Base-by-base conservation (phyloP, 2,888 invertebrate genomes). In the Zeuzera pyrina region DNA sequence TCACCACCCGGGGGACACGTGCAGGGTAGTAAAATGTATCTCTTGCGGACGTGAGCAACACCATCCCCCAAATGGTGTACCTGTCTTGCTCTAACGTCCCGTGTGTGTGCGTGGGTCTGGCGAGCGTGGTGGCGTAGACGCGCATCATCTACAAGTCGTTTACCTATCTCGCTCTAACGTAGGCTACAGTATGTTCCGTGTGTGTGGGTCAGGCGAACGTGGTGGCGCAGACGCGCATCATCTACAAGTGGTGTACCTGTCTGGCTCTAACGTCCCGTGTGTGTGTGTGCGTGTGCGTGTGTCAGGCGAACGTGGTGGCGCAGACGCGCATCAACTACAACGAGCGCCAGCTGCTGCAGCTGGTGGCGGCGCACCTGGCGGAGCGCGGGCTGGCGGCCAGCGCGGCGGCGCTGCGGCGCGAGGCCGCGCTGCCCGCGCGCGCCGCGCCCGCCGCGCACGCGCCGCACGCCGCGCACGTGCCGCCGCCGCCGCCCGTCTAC, bases 271-370 rank as follows among this genome's bases (percentile, higher is more conserved):
- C n/a, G n/a, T 19, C n/a, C n/a, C n/a, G n/a, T n/a, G n/a, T n/a
- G n/a, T n/a, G 21, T 8, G 7, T 2, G 21, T 21, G 4, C 22
- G 14, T 37, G 10, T 11, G 7, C n/a, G n/a, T n/a, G 2, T 60
- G 56, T 2, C 58, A 89, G 90, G 93, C 97, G 1, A 95, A 95
- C 71, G 94, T 98, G 26, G 96, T 98, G 1, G 97, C 97, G 0
- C 96, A 97, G 72, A 98, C 98, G 0, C 90, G 93, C 42, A 98
- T 99, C 38, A 92, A 92, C 56, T 99, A 94, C 85, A 95, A 97
- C 70, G 95, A 96, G 64, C 89, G 92, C 26, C 97, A 99, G 68
- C 81, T 99, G 19, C 88, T 96, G 46, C 94, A 96, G 64, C 81
- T 99, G 7, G 96, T 99, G 28, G 90, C 94, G 55, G 91, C 94